These are phyloP conservation scores for Hedychridium roseum DNA, from an alignment of 2,888 invertebrate species.

Conservation along the genomic window DNA sequence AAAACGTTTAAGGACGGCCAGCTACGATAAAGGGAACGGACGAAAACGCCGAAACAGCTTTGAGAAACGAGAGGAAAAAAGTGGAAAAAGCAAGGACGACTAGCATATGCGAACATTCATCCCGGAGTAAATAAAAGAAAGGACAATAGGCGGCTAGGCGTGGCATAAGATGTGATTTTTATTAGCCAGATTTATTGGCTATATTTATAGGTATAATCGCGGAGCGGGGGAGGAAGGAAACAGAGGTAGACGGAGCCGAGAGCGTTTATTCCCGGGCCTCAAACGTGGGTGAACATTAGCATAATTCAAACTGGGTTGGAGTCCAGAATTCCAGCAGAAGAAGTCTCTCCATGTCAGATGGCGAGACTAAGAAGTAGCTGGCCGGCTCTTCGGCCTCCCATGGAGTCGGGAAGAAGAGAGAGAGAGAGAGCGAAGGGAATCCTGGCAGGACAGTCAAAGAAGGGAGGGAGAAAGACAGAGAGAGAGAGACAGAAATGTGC, in stretches of 20 bases:
- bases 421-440: background rate
- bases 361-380: constrained; percentile 8
- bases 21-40: too few species aligned
- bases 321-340: constrained; percentile 24
- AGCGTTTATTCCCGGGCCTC: too few species aligned
- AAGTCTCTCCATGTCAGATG: constrained; percentile 3
- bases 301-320: constrained; percentile 37
- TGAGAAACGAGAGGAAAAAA: background rate
- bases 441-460: too few species aligned
- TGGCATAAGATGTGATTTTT: too few species aligned
- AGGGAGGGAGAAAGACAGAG: background rate
- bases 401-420: background rate
- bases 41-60: background rate
- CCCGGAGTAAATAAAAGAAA: too few species aligned
- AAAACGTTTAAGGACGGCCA: too few species aligned
- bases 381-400: too few species aligned
- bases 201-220: too few species aligned
- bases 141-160: background rate
- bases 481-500: constrained; percentile 13
- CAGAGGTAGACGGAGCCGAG: background rate
- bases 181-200: too few species aligned
- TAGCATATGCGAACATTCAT: too few species aligned
- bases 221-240: background rate
- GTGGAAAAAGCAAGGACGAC: background rate
- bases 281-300: constrained; percentile 30